Evolutionary conservation across 2,113 vertebrate genomes (phyloP).

Genomic region (Pandion haliaetus): DNA sequence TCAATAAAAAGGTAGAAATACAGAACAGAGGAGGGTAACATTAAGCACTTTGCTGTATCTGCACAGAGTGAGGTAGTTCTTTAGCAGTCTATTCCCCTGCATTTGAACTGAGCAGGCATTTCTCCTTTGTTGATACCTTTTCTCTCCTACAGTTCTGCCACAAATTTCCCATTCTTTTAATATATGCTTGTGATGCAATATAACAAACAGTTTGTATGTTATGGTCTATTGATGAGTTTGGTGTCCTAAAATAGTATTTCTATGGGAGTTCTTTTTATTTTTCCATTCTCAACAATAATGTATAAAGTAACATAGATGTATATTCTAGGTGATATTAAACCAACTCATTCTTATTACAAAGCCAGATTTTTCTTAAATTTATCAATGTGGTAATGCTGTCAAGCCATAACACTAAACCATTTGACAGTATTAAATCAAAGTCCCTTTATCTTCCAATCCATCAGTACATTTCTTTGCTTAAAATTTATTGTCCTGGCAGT

Average conservation of each 20-base stretch:
- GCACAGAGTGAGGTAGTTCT: rapidly evolving
- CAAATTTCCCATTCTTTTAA: background rate
- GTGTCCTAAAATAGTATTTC: background rate
- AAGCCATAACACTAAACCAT: background rate
- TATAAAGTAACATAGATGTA: background rate
- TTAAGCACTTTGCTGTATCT: background rate
- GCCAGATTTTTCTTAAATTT: constrained; percentile 6
- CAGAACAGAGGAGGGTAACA: background rate
- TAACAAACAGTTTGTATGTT: background rate
- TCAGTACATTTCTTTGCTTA: constrained; percentile 31
- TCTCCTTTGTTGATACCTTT: background rate
- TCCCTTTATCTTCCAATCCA: constrained; percentile 50
- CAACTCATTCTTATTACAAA: background rate
- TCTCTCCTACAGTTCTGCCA: background rate
- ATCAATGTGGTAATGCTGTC: constrained; percentile 1
- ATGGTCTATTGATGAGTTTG: background rate
- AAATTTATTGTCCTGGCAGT: constrained; percentile 46
- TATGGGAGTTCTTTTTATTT: background rate
- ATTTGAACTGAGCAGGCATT: background rate
- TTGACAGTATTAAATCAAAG: constrained; percentile 60
- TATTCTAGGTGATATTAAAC: background rate
- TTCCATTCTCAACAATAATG: background rate
- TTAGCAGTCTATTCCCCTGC: background rate
- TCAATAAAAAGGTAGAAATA: background rate
- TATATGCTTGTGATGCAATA: background rate